Evolutionary conservation across 64 coral and sea anemone genomes (phyloP), one percentile per base, ranked within the genome.

Genomic region (Acropora yongei): DNA sequence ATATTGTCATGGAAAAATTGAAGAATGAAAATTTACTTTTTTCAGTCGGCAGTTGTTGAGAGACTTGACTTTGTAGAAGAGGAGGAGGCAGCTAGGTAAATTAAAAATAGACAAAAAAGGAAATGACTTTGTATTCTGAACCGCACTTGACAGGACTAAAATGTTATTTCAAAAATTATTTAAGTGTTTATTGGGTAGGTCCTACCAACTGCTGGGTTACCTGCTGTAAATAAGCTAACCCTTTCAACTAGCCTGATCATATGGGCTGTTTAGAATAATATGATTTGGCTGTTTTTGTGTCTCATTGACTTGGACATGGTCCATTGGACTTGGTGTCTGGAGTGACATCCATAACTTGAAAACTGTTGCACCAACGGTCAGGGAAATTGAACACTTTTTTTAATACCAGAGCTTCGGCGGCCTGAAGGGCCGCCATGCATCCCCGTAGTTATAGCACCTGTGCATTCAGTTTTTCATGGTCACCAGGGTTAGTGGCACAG

Each of bases 51-150:
- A 39, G 71, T 74, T 74, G 71, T 74, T 74, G 71, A 30, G 71
- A 74, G 19, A 74, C 71, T 74, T 30, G 71, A 74, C 19, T 74
- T 74, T 42, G 71, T n/a, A 74, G 71, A 74, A 74, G 18, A 40
- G n/a, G 71, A 74, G 71, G 71, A 74, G 71, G 71, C 20, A 74
- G 20, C 19, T 30, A 41, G 71, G 71, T 74, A 74, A 74, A 30
- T 74, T 74, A 74, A 74, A 74, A 74, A 74, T 74, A 74, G 71
- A 74, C 71, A 74, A 74, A 74, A 73, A 74, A 74, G 30, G 30
- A 74, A 74, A 74, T 74, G 71, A 74, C 71, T 74, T 41, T 74
- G 71, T 74, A 74, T 74, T 74, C 19, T 74, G 71, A 74, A 74
- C 71, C 71, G 3, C 71, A 41, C n/a, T 41, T 74, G n/a, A 74